These are phyloP conservation scores for Ophioninae sp. DNA, from an alignment of 2,888 invertebrate species.

Conservation along the genomic window DNA sequence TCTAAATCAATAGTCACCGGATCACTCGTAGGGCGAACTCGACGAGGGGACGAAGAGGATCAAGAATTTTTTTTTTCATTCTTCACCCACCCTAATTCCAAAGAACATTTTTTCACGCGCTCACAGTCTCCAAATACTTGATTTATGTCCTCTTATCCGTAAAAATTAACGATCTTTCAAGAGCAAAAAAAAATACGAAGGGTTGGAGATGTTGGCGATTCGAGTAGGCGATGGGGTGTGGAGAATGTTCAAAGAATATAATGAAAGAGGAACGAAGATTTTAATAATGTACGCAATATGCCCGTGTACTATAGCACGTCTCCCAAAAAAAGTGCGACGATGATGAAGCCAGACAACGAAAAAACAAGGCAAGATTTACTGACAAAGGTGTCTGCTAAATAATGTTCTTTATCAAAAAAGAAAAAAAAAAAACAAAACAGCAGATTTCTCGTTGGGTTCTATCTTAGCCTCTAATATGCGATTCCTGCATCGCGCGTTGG, in stretches of 20 bases:
- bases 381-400: no score
- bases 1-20: slow-evolving; percentile 27
- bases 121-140: slow-evolving; percentile 9
- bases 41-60: slow-evolving; percentile 16
- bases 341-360: no score
- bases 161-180: slow-evolving; percentile 43
- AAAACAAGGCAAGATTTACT: no score
- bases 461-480: no score
- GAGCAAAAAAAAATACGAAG: slow-evolving; percentile 7
- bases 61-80: slow-evolving; percentile 33
- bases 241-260: slow-evolving; percentile 40
- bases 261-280: slow-evolving; percentile 14
- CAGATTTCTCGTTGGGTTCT: no score
- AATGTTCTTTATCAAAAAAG: no score
- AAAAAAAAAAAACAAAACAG: no score
- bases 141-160: slow-evolving; percentile 12
- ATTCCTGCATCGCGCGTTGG: no score
- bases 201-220: background rate
- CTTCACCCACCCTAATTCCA: slow-evolving; percentile 15
- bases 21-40: slow-evolving; percentile 6
- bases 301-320: background rate
- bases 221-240: background rate
- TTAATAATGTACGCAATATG: no score
- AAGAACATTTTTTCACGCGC: background rate
- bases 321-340: no score